Percentiles rank a stretch among this genome's conserved stretches.
phyloP scores from a whole-genome alignment of 2,888 invertebrate species.

The Cordilura impudica region DNA sequence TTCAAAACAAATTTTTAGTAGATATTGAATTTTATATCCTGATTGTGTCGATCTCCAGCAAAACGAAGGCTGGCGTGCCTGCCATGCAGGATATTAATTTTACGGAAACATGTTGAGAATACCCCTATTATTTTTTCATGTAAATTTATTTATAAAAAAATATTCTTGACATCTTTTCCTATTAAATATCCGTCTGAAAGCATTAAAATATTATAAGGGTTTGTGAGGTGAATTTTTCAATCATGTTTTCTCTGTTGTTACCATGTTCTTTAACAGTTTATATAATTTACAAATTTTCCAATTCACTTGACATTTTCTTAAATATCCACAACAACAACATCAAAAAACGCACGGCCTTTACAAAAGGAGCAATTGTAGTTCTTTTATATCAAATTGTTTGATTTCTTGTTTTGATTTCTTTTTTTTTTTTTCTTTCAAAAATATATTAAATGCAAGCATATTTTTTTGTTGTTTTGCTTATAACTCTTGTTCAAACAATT shows the following conservation, averaged over 20 bases:
- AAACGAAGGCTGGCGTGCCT: too few relatives aligned
- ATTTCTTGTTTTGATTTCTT: constrained; percentile 30
- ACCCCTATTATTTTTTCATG: not conserved
- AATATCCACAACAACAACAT: constrained; percentile 17
- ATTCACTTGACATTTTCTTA: constrained; percentile 61
- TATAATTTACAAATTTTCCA: constrained; percentile 60
- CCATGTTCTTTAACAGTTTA: constrained; percentile 46
- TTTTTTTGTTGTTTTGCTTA: not conserved
- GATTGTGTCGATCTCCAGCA: too few relatives aligned
- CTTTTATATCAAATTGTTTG: constrained; percentile 40
- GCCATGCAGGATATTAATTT: too few relatives aligned
- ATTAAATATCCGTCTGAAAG: not conserved
- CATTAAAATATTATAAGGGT: not conserved
- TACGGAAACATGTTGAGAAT: too few relatives aligned
- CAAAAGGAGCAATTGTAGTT: constrained; percentile 12
- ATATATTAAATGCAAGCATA: constrained; percentile 37
- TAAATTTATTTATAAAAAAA: not conserved
- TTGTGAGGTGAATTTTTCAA: not conserved
- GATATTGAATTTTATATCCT: too few relatives aligned
- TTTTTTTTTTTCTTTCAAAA: not conserved
- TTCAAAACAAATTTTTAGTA: too few relatives aligned
- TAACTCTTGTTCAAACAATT: not conserved
- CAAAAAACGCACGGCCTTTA: not conserved
- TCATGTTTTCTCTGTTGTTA: not conserved
- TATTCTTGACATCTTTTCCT: not conserved